Conservation (phyloP, 2,888 invertebrate species). For the Drosophila seclusa region DNA sequence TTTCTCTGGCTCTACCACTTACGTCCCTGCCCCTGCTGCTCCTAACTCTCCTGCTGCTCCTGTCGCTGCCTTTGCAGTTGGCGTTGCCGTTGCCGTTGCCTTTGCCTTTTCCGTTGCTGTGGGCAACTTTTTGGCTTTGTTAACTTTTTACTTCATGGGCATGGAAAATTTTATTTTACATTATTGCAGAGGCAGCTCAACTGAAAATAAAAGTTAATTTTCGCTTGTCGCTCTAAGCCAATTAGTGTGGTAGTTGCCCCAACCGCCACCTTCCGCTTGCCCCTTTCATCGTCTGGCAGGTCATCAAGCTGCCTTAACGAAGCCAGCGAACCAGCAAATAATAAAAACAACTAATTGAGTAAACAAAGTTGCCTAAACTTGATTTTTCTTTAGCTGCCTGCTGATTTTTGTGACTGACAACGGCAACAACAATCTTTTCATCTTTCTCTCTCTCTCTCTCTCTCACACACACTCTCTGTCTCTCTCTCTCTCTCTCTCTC, state of each 20-base stretch:
- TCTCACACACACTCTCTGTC: neutral
- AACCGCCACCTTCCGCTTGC: neutral
- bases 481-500: neutral
- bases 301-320: slow-evolving; percentile 60
- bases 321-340: slow-evolving; percentile 73
- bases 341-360: slow-evolving; percentile 76
- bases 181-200: slow-evolving; percentile 64
- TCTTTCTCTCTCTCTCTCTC: slow-evolving; percentile 10
- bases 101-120: slow-evolving; percentile 39
- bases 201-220: slow-evolving; percentile 77
- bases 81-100: neutral
- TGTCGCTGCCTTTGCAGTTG: neutral
- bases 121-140: slow-evolving; percentile 68
- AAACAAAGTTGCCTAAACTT: slow-evolving; percentile 71
- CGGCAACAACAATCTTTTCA: slow-evolving; percentile 24
- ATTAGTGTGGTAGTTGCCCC: slow-evolving; percentile 64
- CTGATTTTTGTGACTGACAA: slow-evolving; percentile 33
- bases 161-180: slow-evolving; percentile 71
- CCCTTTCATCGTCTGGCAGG: slow-evolving; percentile 26
- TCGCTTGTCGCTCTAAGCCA: slow-evolving; percentile 80
- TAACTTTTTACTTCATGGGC: slow-evolving; percentile 66
- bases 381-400: slow-evolving; percentile 50
- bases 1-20: slow-evolving; percentile 44
- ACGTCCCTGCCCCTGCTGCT: neutral
- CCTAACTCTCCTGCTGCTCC: neutral